Percentiles rank a stretch among this genome's conserved stretches.
Conservation (phyloP, 35 echinoderm and acorn worm species). For the Hemicentrotus pulcherrimus region DNA sequence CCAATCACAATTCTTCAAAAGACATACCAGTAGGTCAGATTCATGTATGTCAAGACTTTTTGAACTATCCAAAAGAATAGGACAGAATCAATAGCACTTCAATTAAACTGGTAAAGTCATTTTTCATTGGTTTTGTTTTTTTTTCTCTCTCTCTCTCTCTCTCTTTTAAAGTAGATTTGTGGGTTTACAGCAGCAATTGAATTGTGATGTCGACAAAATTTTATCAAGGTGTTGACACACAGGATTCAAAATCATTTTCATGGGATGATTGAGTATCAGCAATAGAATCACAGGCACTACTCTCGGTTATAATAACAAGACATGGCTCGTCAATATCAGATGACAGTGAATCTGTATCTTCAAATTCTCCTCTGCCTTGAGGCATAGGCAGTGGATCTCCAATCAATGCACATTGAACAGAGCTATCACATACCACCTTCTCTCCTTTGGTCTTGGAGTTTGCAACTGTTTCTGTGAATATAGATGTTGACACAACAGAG, state of each 20-base stretch:
- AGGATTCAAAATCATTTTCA: constrained; percentile 9
- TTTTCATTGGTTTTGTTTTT: too few relatives aligned
- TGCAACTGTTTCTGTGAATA: not conserved
- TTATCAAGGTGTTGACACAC: not conserved
- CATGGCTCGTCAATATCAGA: not conserved
- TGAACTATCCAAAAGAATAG: too few relatives aligned
- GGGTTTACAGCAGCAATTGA: too few relatives aligned
- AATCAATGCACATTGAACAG: not conserved
- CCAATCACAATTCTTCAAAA: too few relatives aligned
- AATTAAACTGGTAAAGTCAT: too few relatives aligned
- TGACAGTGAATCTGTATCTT: not conserved
- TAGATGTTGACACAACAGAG: constrained; percentile 9
- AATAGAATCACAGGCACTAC: constrained; percentile 7
- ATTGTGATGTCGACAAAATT: not conserved
- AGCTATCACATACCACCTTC: not conserved
- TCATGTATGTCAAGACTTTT: too few relatives aligned
- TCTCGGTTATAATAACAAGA: not conserved
- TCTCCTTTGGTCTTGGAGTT: not conserved
- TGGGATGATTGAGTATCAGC: not conserved
- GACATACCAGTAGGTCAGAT: too few relatives aligned
- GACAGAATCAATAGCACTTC: too few relatives aligned
- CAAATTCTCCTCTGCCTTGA: not conserved
- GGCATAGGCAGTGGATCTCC: not conserved
- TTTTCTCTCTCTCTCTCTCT: too few relatives aligned
- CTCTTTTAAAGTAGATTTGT: too few relatives aligned